Evolutionary conservation across 2,888 invertebrate species (phyloP), one percentile per base, ranked within the genome.

Genomic region (Meandrusa payeni): DNA sequence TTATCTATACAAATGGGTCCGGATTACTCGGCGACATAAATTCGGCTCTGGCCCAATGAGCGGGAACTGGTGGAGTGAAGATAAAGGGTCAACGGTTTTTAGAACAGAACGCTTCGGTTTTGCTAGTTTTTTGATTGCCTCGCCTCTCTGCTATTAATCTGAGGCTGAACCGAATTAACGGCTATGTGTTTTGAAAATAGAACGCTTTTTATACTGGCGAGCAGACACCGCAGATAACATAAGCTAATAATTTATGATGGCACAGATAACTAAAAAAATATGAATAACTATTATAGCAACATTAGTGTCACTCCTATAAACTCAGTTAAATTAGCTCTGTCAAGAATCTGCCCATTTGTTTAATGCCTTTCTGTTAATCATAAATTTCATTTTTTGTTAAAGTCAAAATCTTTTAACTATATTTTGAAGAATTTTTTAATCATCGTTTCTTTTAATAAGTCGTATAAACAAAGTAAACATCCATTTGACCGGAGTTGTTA

Each of bases 1-100:
- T 87, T 87, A 87, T 87, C 87, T 86, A 86, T 87, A 87, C 86
- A 87, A 87, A 87, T 86, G 85, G 86, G 76, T 57, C 69, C 60
- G 86, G 86, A 87, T 87, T 87, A 87, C 83, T 82, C 70, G 70
- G 58, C 77, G 81, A 85, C 86, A 87, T 87, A 87, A 87, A 87
- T 87, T 87, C 79, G 80, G 79, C 79, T 82, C 80, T 76, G 72
- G 74, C 69, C 80, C 85, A 81, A 86, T 83, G 85, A 83, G 76
- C 70, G 72, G 75, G 80, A 79, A 80, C 64, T 65, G 43, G 31
- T 26, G 62, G 63, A 67, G 67, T 51, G 54, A 62, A 78, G 83
- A 83, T 83, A 85, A 86, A 83, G 85, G 85, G 85, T 83, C 86
- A 85, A 79, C 76, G 81, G 64, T 76, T 80, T 81, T 85, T 76